These are phyloP conservation scores for Geotrupes spiniger DNA, from an alignment of 2,888 invertebrate genomes.

Conservation along the genomic window DNA sequence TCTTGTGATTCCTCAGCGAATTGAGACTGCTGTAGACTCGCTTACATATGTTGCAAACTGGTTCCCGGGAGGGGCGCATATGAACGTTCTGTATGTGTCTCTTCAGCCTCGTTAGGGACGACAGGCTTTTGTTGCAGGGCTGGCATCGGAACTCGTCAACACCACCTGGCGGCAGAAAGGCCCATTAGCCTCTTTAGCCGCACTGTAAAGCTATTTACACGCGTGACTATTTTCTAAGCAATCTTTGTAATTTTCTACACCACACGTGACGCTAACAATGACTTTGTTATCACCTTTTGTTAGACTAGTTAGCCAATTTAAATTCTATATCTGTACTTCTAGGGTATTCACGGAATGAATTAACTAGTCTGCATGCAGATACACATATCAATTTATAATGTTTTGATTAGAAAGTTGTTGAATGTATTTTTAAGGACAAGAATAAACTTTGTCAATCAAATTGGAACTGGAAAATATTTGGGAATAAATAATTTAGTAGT, in stretches of 20 bases:
- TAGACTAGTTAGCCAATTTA: neutral
- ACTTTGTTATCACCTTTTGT: too few relatives aligned
- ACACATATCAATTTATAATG: neutral
- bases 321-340: constrained; percentile 19
- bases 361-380: neutral
- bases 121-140: constrained; percentile 88
- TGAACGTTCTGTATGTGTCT: constrained; percentile 90
- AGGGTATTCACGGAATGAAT: constrained; percentile 24
- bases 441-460: too few relatives aligned
- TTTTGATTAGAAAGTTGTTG: too few relatives aligned
- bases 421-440: too few relatives aligned
- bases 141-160: constrained; percentile 87
- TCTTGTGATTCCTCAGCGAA: constrained; percentile 88
- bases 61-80: constrained; percentile 86
- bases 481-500: too few relatives aligned
- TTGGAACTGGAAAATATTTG: too few relatives aligned
- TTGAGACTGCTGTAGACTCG: constrained; percentile 89
- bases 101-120: constrained; percentile 83
- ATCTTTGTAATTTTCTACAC: neutral
- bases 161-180: constrained; percentile 51
- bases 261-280: neutral
- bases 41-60: constrained; percentile 89
- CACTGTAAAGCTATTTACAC: constrained; percentile 36
- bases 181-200: constrained; percentile 41
- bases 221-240: constrained; percentile 43